Evolutionary conservation across 2,888 invertebrate species (phyloP), one percentile per base, ranked within the genome.

Genomic region (Heliconius sara): DNA sequence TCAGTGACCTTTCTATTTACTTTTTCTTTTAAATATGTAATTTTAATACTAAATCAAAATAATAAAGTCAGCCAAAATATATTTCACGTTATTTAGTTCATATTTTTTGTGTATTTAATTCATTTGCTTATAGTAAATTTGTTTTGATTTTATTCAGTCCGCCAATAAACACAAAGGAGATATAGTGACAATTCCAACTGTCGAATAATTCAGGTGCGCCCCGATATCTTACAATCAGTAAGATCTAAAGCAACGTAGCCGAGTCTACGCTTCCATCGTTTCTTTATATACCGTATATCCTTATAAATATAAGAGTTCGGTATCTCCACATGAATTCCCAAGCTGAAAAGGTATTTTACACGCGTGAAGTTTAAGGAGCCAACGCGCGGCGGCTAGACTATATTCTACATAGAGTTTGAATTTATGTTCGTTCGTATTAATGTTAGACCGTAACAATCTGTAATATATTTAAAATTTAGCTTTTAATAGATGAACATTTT

Each of bases 281-380:
- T 93, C 92, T 94, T 94, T 93, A 94, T 93, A 92, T 91, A 90
- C 88, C 88, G 88, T 90, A 91, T 89, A 90, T 88, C 90, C 91
- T 90, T 93, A 94, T 93, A 93, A 93, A 93, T 93, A 93, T 92
- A 93, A 91, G 92, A 92, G 92, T 93, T 93, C 89, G 92, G 91
- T 90, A 92, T 91, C 90, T 91, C 88, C 87, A 88, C 90, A 89
- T 91, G 92, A 93, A 95, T 93, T 94, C 93, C 93, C 93, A 89
- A 92, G 94, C 92, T 93, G 91, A 93, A 93, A 91, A 90, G 91
- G 90, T 92, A 92, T 94, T 93, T 94, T 93, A 92, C 93, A 92
- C 91, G 89, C 89, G 87, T 86, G 87, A 86, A 88, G 88, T 87
- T 85, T 85, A 86, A 84, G 85, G 86, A 86, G 87, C 87, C 79